Evolutionary conservation across 2,113 vertebrate species (phyloP).

Genomic region (Corythoichthys haematopterus): DNA sequence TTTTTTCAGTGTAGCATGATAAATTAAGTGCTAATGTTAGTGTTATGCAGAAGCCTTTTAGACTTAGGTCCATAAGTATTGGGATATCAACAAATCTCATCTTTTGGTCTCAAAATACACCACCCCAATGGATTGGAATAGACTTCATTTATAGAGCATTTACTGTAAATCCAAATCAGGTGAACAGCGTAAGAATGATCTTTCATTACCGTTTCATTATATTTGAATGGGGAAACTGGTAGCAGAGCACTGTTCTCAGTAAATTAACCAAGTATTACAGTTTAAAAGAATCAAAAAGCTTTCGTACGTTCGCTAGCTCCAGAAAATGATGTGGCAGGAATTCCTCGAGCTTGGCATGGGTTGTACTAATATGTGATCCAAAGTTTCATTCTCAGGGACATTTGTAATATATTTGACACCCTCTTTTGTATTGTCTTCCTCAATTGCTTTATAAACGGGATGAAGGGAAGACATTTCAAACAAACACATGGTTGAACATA

Average conservation of each 20-base stretch:
- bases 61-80: no score
- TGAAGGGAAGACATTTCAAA: background rate
- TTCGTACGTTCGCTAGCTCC: background rate
- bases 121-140: no score
- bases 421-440: background rate
- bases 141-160: no score
- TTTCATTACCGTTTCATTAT: no score
- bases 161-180: no score
- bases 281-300: background rate
- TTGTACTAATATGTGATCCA: background rate
- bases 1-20: no score
- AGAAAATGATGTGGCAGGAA: background rate
- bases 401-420: background rate
- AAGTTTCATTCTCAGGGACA: background rate
- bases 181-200: no score
- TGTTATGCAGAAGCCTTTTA: no score
- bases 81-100: no score
- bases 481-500: constrained; percentile 4
- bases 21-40: no score
- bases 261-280: background rate
- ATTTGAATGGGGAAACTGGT: no score
- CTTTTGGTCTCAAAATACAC: no score
- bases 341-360: background rate
- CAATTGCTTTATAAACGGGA: background rate
- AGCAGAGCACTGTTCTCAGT: background rate